Evolutionary conservation across 2,888 invertebrate species (phyloP), one percentile per base, ranked within the genome.

Genomic region (Nymphalis c-album): DNA sequence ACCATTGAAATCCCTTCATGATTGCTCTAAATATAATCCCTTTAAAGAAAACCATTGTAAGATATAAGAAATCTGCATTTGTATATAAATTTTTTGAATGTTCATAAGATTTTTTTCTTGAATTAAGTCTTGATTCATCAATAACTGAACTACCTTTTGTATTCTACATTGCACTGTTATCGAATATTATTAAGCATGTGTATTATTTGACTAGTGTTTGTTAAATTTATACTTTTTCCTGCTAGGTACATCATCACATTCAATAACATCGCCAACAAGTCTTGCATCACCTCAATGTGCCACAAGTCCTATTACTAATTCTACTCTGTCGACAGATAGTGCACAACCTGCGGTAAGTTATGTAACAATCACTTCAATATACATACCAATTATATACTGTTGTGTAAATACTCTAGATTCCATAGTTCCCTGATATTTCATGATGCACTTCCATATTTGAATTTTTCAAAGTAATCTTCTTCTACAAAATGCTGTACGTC

Each of bases 241-340:
- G 22, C 48, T 31, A 91, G 91, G 91, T 75, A 87, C 84, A 64
- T 91, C 91, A 40, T 90, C 90, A 2, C 91, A 92, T 64, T 91
- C 91, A 46, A 91, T 92, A 74, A 92, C 91, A 22, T 92, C 92
- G 10, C 92, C 91, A 0, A 90, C 91, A 0, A 91, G 91, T 71
- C 78, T 90, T 10, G 87, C 88, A 2, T 90, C 91, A 3, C 90
- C 91, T 0, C 90, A 88, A 59, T 91, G 90, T 73, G 86, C 91
- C 2, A 89, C 88, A 10, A 92, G 91, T 68, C 90, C 92, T 1
- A 87, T 92, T 47, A 91, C 91, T 0, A 91, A 91, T 6, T 91
- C 92, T 1, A 92, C 92, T 1, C 86, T 91, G 82, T 91, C 92
- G 2, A 90, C 89, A 10, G 92, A 91, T 50, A 92, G 91, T 68